Evolutionary conservation across 2,797 vertebrate genomes (phyloP).

Genomic region (Cyclopterus lumpus): DNA sequence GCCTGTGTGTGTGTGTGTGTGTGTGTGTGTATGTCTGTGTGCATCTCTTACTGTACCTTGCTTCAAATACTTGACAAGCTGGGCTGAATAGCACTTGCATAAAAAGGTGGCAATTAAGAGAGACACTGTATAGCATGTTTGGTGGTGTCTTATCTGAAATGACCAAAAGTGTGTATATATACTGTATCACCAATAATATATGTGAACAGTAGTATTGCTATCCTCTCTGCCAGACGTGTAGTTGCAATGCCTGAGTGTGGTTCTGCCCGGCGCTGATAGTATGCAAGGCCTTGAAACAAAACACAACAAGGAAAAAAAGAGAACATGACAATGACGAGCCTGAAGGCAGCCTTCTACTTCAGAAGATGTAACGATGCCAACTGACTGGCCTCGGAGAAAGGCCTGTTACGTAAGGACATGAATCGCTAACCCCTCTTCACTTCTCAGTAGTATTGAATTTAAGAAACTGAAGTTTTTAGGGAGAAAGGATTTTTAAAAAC

Average conservation of each 20-base stretch:
- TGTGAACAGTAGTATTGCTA: slow-evolving; percentile 69
- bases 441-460: slow-evolving; percentile 64
- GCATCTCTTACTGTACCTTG: slow-evolving; percentile 71
- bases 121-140: slow-evolving; percentile 77
- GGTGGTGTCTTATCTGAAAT: slow-evolving; percentile 70
- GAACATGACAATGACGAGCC: slow-evolving; percentile 37
- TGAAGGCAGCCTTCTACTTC: slow-evolving; percentile 57
- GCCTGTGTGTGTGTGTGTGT: neutral
- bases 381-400: slow-evolving; percentile 46
- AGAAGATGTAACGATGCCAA: slow-evolving; percentile 59
- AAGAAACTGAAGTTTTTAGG: slow-evolving; percentile 40
- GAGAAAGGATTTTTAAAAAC: slow-evolving; percentile 11
- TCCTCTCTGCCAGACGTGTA: slow-evolving; percentile 61
- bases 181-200: slow-evolving; percentile 65
- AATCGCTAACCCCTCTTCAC: slow-evolving; percentile 47
- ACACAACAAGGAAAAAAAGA: slow-evolving; percentile 21
- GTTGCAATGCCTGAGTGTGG: slow-evolving; percentile 56
- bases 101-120: slow-evolving; percentile 67
- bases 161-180: slow-evolving; percentile 67
- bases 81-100: slow-evolving; percentile 75
- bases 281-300: slow-evolving; percentile 45
- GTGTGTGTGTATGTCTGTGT: slow-evolving; percentile 28
- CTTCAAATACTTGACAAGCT: slow-evolving; percentile 79
- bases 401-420: slow-evolving; percentile 52
- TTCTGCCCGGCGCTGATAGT: slow-evolving; percentile 50